phyloP scores from a whole-genome alignment of 2,797 vertebrate genomes.

The Scolopax rusticola region DNA sequence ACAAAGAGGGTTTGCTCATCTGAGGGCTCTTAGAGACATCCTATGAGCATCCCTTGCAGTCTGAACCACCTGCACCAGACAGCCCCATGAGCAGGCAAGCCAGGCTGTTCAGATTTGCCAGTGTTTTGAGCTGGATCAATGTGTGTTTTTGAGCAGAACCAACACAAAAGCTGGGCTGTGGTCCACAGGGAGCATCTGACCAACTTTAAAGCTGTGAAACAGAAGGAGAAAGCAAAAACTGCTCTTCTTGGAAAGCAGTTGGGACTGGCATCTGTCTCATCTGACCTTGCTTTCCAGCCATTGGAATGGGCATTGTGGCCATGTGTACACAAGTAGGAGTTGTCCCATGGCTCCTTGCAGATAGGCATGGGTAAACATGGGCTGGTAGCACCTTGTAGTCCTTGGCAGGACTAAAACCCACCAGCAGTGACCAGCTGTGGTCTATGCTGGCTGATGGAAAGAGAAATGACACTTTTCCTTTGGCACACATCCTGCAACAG shows the following conservation, averaged over 20 bases:
- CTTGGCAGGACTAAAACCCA: neutral
- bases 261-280: fast-evolving
- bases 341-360: neutral
- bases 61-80: neutral
- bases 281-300: neutral
- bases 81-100: fast-evolving
- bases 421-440: fast-evolving
- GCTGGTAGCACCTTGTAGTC: neutral
- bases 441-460: neutral
- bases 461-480: neutral
- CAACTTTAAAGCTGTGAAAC: neutral
- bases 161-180: neutral
- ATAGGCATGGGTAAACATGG: fast-evolving
- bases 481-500: neutral
- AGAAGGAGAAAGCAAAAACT: neutral
- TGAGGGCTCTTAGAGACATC: neutral
- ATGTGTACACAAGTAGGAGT: neutral
- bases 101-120: neutral
- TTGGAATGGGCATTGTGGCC: neutral
- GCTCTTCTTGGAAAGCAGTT: neutral
- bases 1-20: conserved; percentile 1
- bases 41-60: neutral
- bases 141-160: neutral
- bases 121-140: neutral
- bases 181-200: neutral